These are phyloP conservation scores for Tachycineta bicolor DNA, from an alignment of 2,113 vertebrate genomes.

Conservation along the genomic window DNA sequence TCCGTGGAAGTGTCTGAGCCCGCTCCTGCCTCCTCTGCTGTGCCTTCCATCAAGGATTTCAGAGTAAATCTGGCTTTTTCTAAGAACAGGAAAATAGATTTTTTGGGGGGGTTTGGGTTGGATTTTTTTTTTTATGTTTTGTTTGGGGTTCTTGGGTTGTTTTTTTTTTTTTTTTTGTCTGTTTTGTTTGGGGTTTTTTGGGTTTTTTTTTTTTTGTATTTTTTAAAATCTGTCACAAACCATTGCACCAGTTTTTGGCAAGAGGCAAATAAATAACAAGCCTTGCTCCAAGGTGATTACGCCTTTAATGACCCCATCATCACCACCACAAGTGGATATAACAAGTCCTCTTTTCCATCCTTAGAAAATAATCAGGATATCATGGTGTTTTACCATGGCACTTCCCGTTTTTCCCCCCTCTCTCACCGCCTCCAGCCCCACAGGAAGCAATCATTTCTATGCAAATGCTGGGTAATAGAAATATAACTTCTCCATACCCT, in stretches of 20 bases:
- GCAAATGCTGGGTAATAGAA: conserved; percentile 9
- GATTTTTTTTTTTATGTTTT: too few relatives aligned
- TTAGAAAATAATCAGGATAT: not conserved
- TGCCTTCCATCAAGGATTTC: not conserved
- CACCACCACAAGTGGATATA: not conserved
- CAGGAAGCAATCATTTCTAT: conserved; percentile 9
- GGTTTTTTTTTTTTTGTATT: too few relatives aligned
- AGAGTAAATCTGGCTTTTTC: not conserved
- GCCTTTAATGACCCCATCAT: not conserved
- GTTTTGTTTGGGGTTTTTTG: too few relatives aligned
- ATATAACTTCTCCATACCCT: not conserved
- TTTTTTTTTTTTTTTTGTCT: too few relatives aligned
- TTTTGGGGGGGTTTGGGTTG: too few relatives aligned
- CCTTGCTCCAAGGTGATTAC: not conserved
- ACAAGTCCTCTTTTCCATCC: not conserved
- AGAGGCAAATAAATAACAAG: not conserved
- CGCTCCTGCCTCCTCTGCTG: not conserved
- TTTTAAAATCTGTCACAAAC: not conserved
- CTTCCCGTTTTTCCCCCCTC: not conserved
- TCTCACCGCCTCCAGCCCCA: not conserved
- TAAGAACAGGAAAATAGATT: not conserved
- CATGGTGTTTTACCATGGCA: not conserved
- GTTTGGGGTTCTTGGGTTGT: too few relatives aligned
- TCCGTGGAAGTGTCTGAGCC: too few relatives aligned
- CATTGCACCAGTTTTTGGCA: not conserved